Evolutionary conservation across 1,140 invertebrate species (phyloP).

Genomic region (Aphaenogaster rudis): DNA sequence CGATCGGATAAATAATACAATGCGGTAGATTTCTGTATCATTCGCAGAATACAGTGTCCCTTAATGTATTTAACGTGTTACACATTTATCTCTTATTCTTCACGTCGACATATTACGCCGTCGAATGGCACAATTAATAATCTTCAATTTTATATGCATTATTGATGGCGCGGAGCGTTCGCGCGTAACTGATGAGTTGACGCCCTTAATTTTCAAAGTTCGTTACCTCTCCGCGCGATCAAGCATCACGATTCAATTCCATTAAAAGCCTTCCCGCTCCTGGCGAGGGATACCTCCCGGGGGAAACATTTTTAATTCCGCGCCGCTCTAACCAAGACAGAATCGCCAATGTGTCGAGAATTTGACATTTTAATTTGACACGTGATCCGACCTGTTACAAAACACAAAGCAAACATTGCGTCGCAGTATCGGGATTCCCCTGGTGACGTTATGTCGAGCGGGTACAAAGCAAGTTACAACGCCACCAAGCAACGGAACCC

Average conservation of each 20-base stretch:
- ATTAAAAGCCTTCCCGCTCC: conserved; percentile 10
- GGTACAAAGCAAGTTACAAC: conserved; percentile 11
- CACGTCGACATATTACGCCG: not conserved
- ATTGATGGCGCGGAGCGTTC: conserved; percentile 6
- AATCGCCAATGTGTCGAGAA: conserved; percentile 37
- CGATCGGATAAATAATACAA: not conserved
- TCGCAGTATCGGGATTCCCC: conserved; percentile 18
- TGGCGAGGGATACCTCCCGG: not conserved
- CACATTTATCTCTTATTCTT: not conserved
- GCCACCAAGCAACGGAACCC: conserved; percentile 6
- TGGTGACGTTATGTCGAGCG: not conserved
- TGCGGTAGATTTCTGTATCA: not conserved
- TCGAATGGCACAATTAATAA: conserved; percentile 34
- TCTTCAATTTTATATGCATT: conserved; percentile 37
- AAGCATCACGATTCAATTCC: conserved; percentile 18
- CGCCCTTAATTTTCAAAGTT: conserved; percentile 51
- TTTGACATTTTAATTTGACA: conserved; percentile 33
- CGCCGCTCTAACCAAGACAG: not conserved
- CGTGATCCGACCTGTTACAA: conserved; percentile 22
- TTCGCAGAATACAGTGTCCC: not conserved
- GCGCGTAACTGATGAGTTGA: conserved; percentile 17
- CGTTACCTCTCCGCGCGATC: not conserved
- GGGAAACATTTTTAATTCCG: conserved; percentile 24
- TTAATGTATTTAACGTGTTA: conserved; percentile 29
- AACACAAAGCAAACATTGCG: conserved; percentile 31